Evolutionary conservation across 1,140 invertebrate genomes (phyloP).

Genomic region (Arion vulgaris): DNA sequence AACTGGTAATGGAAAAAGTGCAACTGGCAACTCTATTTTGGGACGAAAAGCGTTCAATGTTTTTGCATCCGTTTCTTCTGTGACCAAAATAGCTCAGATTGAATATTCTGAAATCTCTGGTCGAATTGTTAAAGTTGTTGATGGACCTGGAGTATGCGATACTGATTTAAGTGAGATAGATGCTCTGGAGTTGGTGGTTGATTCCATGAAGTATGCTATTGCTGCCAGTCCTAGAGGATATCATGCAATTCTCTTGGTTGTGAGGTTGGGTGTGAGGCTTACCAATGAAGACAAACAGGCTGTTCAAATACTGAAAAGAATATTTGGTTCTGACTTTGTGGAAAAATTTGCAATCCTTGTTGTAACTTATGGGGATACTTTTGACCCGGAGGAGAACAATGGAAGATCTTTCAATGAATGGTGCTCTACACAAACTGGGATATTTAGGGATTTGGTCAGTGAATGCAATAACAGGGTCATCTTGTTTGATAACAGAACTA

Average conservation of each 20-base stretch:
- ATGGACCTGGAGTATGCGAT: constrained; percentile 1
- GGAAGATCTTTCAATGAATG: not conserved
- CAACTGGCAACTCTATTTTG: not conserved
- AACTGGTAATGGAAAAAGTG: constrained; percentile 1
- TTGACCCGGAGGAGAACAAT: not conserved
- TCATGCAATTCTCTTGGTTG: not conserved
- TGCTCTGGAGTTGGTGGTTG: not conserved
- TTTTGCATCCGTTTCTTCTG: not conserved
- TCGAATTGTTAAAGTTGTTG: not conserved
- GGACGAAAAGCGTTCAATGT: not conserved
- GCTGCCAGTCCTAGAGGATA: not conserved
- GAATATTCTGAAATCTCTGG: not conserved
- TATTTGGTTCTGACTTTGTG: constrained; percentile 8
- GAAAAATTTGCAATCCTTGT: not conserved
- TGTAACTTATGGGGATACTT: not conserved
- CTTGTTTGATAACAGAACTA: constrained; percentile 2
- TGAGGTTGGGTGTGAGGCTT: not conserved
- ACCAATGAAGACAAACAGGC: not conserved
- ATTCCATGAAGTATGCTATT: not conserved
- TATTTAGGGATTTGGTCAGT: not conserved
- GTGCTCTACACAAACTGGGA: not conserved
- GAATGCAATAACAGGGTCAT: constrained; percentile 5
- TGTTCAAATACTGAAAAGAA: not conserved
- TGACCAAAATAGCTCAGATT: not conserved
- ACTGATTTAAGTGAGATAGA: not conserved